Evolutionary conservation across 2,888 invertebrate genomes (phyloP).

Genomic region (Hypomecis punctinalis): DNA sequence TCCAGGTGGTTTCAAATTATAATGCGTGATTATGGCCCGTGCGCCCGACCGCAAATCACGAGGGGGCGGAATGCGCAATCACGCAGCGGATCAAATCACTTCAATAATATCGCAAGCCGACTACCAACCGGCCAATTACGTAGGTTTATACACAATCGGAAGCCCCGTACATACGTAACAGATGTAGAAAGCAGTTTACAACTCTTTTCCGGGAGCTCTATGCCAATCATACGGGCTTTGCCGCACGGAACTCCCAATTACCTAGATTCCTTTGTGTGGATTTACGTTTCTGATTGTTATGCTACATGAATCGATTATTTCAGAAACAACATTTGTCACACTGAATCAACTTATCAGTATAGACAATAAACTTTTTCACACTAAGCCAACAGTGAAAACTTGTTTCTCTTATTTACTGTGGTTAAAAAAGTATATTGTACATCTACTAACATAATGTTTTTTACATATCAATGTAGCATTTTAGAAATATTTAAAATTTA

Average conservation of each 20-base stretch:
- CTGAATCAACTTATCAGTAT: no score
- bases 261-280: not conserved
- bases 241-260: slow-evolving; percentile 3
- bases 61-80: not conserved
- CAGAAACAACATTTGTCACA: no score
- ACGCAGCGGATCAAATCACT: not conserved
- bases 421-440: no score
- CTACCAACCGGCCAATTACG: not conserved
- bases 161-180: no score
- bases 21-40: not conserved
- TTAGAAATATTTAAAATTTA: no score
- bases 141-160: no score
- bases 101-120: slow-evolving; percentile 2
- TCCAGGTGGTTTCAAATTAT: not conserved
- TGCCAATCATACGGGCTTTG: not conserved
- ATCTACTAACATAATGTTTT: no score
- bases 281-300: not conserved
- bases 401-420: no score
- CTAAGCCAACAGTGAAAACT: no score
- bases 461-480: no score
- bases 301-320: no score
- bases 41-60: not conserved
- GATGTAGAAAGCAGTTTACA: not conserved
- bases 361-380: no score
- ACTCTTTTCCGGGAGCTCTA: not conserved